A percentile compares a stretch with the other conserved stretches of the same genome.
These are phyloP conservation scores for Taurulus bubalis DNA, from an alignment of 2,113 vertebrate genomes.

Conservation along the genomic window DNA sequence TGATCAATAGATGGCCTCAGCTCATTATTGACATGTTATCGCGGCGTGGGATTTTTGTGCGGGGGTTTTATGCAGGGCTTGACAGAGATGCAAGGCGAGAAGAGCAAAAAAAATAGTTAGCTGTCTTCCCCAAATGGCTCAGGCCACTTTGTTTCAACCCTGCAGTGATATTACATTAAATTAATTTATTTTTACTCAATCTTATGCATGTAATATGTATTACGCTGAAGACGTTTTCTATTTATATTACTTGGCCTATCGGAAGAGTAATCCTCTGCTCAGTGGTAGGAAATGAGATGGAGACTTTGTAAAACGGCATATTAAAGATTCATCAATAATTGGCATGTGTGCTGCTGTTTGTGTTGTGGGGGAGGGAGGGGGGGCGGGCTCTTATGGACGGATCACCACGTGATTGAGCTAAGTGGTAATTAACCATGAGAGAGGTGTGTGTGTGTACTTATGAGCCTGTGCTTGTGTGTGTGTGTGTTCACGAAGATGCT, in stretches of 20 bases:
- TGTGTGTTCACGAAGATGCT: conserved; percentile 34
- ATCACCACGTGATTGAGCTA: conserved; percentile 79
- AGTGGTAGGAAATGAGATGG: conserved; percentile 71
- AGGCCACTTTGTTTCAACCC: conserved; percentile 52
- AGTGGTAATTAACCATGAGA: conserved; percentile 79
- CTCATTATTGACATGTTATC: conserved; percentile 84
- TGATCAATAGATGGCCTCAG: conserved; percentile 85
- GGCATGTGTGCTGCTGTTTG: conserved; percentile 80
- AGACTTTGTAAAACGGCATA: conserved; percentile 79
- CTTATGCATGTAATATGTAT: conserved; percentile 8
- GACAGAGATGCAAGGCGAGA: conserved; percentile 57
- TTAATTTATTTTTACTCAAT: conserved; percentile 45
- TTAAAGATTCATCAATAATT: conserved; percentile 88
- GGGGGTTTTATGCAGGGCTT: conserved; percentile 58
- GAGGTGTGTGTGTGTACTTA: conserved; percentile 13
- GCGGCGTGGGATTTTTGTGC: conserved; percentile 80
- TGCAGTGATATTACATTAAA: conserved; percentile 45
- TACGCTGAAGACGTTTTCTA: conserved; percentile 5
- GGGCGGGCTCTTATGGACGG: conserved; percentile 60
- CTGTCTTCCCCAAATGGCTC: conserved; percentile 47
- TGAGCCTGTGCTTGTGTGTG: conserved; percentile 15
- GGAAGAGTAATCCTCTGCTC: conserved; percentile 63
- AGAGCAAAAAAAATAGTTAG: conserved; percentile 26
- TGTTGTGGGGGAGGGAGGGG: conserved; percentile 47
- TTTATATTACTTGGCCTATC: conserved; percentile 22